Evolutionary conservation across 2,888 invertebrate genomes (phyloP).

Genomic region (Caenorhabditis angaria): DNA sequence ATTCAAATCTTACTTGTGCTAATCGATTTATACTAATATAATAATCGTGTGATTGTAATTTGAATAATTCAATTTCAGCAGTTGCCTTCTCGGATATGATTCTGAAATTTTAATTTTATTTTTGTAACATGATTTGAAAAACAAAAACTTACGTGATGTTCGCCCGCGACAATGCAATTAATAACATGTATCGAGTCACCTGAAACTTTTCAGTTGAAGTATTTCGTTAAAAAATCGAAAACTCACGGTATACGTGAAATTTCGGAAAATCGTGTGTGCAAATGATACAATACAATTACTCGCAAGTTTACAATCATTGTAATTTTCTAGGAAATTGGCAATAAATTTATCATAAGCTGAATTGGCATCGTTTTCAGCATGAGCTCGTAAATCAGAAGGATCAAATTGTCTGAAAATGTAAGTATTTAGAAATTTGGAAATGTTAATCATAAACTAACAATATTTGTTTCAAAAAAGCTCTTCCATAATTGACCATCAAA

Average conservation of each 20-base stretch:
- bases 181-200: background rate
- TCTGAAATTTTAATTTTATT: background rate
- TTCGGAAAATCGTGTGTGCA: background rate
- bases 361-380: slow-evolving; percentile 26
- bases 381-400: background rate
- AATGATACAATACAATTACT: background rate
- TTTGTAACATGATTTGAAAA: background rate
- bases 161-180: background rate
- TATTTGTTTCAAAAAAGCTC: background rate
- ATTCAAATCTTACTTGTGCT: background rate
- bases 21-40: background rate
- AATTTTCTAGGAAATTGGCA: background rate
- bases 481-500: slow-evolving; percentile 6
- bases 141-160: background rate
- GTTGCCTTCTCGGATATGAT: background rate
- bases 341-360: slow-evolving; percentile 7
- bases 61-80: background rate
- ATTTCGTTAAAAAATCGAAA: background rate
- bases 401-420: slow-evolving; percentile 15
- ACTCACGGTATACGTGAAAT: background rate
- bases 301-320: background rate
- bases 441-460: slow-evolving; percentile 14
- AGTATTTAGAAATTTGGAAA: background rate
- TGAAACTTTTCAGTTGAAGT: background rate
- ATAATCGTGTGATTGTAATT: background rate